These are phyloP conservation scores for Epirrita christyi DNA, from an alignment of 2,888 invertebrate species.

Conservation along the genomic window DNA sequence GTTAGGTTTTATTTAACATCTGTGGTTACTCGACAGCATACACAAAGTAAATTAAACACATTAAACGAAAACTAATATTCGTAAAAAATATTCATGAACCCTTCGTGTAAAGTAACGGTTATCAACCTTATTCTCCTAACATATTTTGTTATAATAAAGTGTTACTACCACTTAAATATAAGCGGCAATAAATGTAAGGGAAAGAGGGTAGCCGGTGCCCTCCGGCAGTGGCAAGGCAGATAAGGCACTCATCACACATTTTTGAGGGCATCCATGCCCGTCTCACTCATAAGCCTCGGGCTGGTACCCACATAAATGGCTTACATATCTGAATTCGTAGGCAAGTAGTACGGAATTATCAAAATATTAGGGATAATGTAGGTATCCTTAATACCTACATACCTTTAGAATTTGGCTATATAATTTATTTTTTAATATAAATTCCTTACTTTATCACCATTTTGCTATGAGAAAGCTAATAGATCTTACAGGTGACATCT, in stretches of 20 bases:
- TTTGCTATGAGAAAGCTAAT: too few species aligned
- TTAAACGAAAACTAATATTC: neutral
- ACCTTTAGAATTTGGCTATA: too few species aligned
- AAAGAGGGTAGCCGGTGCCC: conserved; percentile 34
- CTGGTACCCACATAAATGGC: conserved; percentile 7
- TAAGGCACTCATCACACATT: conserved; percentile 38
- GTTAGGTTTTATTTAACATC: too few species aligned
- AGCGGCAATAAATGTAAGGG: conserved; percentile 38
- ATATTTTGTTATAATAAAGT: conserved; percentile 36
- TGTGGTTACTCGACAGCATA: too few species aligned
- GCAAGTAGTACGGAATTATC: neutral
- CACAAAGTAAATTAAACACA: too few species aligned
- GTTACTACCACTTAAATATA: conserved; percentile 39
- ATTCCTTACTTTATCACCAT: too few species aligned
- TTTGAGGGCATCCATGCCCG: conserved; percentile 26
- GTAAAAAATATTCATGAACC: conserved; percentile 21
- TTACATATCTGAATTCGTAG: conserved; percentile 5
- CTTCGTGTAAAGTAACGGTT: conserved; percentile 21
- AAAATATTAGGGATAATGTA: neutral
- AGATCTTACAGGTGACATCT: too few species aligned
- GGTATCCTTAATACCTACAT: too few species aligned
- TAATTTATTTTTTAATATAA: too few species aligned
- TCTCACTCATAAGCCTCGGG: conserved; percentile 20
- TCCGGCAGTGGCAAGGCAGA: conserved; percentile 27
- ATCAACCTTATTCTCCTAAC: conserved; percentile 25